Conservation (phyloP, 2,113 vertebrate genomes). For the Corythornis cristatus region DNA sequence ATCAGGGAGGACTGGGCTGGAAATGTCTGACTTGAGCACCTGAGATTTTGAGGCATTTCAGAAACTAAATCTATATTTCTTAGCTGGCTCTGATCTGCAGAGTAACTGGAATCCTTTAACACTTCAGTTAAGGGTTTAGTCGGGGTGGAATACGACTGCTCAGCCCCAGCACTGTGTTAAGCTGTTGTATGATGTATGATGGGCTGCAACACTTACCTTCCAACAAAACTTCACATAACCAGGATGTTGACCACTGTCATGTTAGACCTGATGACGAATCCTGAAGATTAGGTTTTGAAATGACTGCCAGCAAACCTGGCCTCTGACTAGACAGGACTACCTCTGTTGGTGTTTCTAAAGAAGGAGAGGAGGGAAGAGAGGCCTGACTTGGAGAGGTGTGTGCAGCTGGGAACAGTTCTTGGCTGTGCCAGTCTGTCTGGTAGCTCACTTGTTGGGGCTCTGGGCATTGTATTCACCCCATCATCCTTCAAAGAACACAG, state of each 20-base stretch:
- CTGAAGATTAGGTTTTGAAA: not conserved
- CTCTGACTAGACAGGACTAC: not conserved
- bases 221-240: fast-evolving
- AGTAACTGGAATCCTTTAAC: not conserved
- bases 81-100: not conserved
- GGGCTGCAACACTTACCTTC: not conserved
- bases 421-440: not conserved
- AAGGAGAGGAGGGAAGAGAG: not conserved
- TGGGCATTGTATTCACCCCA: fast-evolving
- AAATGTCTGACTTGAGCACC: not conserved
- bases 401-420: not conserved
- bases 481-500: not conserved
- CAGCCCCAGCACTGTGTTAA: not conserved
- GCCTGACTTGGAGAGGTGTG: fast-evolving
- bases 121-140: not conserved
- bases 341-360: not conserved
- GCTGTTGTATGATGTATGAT: not conserved
- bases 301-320: not conserved
- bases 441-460: not conserved
- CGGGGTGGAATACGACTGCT: not conserved
- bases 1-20: not conserved
- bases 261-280: not conserved
- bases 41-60: not conserved
- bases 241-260: fast-evolving
- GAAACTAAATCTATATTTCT: not conserved